These are phyloP conservation scores for Notolabrus celidotus DNA, from an alignment of 2,797 vertebrate species.

Conservation along the genomic window DNA sequence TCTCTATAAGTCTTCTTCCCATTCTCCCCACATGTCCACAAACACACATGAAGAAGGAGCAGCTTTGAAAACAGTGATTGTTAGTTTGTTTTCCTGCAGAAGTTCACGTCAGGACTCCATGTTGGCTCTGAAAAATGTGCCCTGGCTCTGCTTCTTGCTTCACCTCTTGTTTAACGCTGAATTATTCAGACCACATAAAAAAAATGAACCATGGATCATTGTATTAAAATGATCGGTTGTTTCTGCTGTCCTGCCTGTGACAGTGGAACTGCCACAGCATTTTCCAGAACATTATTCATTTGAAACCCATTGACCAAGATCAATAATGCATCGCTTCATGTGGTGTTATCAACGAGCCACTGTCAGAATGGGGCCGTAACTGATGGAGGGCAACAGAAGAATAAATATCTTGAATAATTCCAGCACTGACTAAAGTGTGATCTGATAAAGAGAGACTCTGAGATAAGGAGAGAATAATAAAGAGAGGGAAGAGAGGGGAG, in stretches of 20 bases:
- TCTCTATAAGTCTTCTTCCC: too few species aligned
- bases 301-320: slow-evolving; percentile 62
- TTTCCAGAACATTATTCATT: slow-evolving; percentile 67
- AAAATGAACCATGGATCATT: slow-evolving; percentile 38
- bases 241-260: slow-evolving; percentile 12
- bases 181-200: slow-evolving; percentile 51
- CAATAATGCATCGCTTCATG: slow-evolving; percentile 62
- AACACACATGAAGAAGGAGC: slow-evolving; percentile 6
- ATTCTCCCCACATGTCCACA: background rate
- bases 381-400: slow-evolving; percentile 28
- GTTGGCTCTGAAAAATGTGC: slow-evolving; percentile 25
- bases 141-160: slow-evolving; percentile 29
- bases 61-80: slow-evolving; percentile 3
- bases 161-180: slow-evolving; percentile 47
- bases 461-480: slow-evolving; percentile 24
- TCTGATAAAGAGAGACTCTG: slow-evolving; percentile 21
- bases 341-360: slow-evolving; percentile 24
- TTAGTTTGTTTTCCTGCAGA: slow-evolving; percentile 2
- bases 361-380: slow-evolving; percentile 12
- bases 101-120: slow-evolving; percentile 13
- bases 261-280: slow-evolving; percentile 25
- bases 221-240: slow-evolving; percentile 48
- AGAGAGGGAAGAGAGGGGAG: slow-evolving; percentile 13
- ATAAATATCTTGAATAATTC: slow-evolving; percentile 52
- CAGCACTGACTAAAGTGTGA: slow-evolving; percentile 44